Percentiles rank a stretch among this genome's conserved stretches.
Conservation (phyloP, 2,797 vertebrate species). For the Pteronotus mesoamericanus region DNA sequence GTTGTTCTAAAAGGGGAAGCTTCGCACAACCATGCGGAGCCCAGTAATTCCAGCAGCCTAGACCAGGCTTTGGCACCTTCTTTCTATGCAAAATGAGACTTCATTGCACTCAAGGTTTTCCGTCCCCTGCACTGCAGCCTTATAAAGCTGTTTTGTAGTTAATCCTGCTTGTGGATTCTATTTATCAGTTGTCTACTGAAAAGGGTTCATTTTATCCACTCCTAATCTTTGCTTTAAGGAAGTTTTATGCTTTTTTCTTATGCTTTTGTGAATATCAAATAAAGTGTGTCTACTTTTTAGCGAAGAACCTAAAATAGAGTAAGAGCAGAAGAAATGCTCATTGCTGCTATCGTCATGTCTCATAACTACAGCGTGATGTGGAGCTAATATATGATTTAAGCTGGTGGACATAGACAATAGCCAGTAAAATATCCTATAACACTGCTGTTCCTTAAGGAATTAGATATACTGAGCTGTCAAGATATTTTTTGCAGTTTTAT, state of each 20-base stretch:
- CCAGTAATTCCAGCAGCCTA: not conserved
- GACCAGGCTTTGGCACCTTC: not conserved
- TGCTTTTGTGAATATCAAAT: not conserved
- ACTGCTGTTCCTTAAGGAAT: not conserved
- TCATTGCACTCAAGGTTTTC: not conserved
- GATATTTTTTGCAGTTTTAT: not conserved
- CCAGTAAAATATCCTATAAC: not conserved
- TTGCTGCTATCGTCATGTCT: not conserved
- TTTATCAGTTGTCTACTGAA: not conserved
- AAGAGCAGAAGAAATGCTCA: not conserved
- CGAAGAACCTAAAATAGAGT: not conserved
- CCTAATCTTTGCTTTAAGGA: constrained; percentile 3
- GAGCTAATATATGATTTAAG: not conserved
- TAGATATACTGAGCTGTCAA: not conserved
- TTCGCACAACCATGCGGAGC: not conserved
- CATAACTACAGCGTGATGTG: not conserved
- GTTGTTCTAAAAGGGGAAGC: not conserved
- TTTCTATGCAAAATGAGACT: not conserved
- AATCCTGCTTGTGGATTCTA: not conserved
- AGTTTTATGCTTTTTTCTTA: not conserved
- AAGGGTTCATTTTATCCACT: not conserved
- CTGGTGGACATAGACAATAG: not conserved
- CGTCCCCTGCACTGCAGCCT: not conserved
- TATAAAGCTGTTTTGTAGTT: not conserved
- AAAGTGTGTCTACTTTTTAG: not conserved